Evolutionary conservation across 2,113 vertebrate genomes (phyloP).

Genomic region (Rhizomys pruinosus): DNA sequence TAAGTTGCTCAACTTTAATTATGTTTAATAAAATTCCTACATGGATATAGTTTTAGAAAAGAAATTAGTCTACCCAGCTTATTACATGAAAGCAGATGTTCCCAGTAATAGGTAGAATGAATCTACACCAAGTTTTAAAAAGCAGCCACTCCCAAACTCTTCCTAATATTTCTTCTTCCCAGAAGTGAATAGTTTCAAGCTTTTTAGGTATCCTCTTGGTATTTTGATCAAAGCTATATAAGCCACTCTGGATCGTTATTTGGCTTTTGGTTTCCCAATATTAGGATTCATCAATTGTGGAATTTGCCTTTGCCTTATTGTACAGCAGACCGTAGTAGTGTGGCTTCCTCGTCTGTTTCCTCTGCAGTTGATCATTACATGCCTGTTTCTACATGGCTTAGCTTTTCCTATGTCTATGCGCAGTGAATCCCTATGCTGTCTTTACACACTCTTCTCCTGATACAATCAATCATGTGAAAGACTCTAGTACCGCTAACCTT

Average conservation of each 20-base stretch:
- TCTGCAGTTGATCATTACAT: not conserved
- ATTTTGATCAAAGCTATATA: not conserved
- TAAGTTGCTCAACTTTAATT: not conserved
- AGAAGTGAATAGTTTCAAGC: not conserved
- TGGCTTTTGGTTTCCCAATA: not conserved
- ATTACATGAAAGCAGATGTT: not conserved
- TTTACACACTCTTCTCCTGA: not conserved
- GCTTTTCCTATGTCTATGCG: not conserved
- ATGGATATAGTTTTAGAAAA: not conserved
- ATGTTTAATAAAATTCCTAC: not conserved
- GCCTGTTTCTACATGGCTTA: not conserved
- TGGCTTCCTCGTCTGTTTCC: not conserved
- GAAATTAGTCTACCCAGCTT: not conserved
- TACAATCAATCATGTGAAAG: not conserved
- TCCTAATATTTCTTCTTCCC: not conserved
- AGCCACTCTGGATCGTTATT: too few relatives aligned
- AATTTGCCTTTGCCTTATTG: too few relatives aligned
- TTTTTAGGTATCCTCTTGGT: not conserved
- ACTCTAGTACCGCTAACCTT: not conserved
- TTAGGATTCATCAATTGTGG: not conserved
- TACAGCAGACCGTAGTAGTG: fast-evolving
- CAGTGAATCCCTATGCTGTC: not conserved
- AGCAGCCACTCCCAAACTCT: fast-evolving
- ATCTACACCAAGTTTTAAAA: not conserved
- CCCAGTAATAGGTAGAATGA: not conserved